Evolutionary conservation across 2,888 invertebrate genomes (phyloP).

Genomic region (Lasioglossum figueresi): DNA sequence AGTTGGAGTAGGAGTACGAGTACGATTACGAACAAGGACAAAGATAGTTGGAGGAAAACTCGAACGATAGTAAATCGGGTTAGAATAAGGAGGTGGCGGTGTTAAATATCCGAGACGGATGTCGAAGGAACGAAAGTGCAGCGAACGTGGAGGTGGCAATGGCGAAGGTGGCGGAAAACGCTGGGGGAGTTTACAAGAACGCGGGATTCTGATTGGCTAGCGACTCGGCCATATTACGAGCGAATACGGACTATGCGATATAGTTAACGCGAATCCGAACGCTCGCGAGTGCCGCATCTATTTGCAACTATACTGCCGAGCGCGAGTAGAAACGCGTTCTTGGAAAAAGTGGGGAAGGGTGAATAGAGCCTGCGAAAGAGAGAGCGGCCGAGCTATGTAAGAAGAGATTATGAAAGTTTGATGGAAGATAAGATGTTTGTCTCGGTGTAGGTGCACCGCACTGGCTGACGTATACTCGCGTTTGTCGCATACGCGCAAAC

Average conservation of each 20-base stretch:
- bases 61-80: neutral
- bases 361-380: conserved; percentile 16
- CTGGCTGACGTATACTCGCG: neutral
- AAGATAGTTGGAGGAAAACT: neutral
- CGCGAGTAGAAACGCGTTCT: neutral
- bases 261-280: conserved; percentile 82
- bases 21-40: neutral
- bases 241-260: conserved; percentile 80
- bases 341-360: conserved; percentile 8
- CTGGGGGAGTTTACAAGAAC: conserved; percentile 53
- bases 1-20: neutral
- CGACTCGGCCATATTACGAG: conserved; percentile 83
- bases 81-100: conserved; percentile 7
- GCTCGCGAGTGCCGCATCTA: conserved; percentile 81
- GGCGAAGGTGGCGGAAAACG: conserved; percentile 52
- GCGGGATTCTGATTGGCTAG: conserved; percentile 79
- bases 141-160: conserved; percentile 22
- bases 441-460: neutral
- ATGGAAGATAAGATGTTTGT: conserved; percentile 2
- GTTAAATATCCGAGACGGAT: neutral
- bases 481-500: neutral
- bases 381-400: conserved; percentile 48
- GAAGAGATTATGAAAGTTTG: conserved; percentile 2
- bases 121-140: conserved; percentile 14
- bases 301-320: conserved; percentile 36